Evolutionary conservation across 2,888 invertebrate species (phyloP).

Genomic region (Drosophila mayaguana): DNA sequence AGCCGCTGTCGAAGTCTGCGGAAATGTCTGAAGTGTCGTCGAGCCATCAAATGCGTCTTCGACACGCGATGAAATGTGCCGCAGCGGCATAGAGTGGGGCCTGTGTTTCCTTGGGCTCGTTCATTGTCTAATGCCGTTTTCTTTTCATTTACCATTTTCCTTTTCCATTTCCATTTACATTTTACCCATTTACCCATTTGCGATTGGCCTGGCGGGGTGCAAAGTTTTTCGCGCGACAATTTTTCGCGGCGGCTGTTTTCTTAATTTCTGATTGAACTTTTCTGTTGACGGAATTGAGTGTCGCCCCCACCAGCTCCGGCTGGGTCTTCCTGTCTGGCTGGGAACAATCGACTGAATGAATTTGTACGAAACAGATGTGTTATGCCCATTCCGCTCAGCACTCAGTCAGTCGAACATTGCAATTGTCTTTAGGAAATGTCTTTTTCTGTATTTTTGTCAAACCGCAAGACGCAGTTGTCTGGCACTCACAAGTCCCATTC

Average conservation of each 20-base stretch:
- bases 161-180: conserved; percentile 52
- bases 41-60: conserved; percentile 70
- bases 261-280: conserved; percentile 82
- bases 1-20: conserved; percentile 37
- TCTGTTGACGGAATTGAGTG: conserved; percentile 75
- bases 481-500: conserved; percentile 20
- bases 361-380: conserved; percentile 76
- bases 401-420: conserved; percentile 27
- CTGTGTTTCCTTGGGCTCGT: conserved; percentile 32
- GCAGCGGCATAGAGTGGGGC: conserved; percentile 27
- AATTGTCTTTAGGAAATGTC: conserved; percentile 61
- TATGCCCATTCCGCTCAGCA: conserved; percentile 28
- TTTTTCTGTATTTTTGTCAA: conserved; percentile 59
- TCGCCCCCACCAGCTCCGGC: conserved; percentile 19
- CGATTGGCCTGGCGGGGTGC: conserved; percentile 26
- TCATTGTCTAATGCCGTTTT: conserved; percentile 69
- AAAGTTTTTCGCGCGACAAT: conserved; percentile 69
- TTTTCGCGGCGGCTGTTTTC: conserved; percentile 77
- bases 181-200: conserved; percentile 43
- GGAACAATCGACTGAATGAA: conserved; percentile 74
- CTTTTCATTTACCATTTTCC: conserved; percentile 52
- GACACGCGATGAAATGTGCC: conserved; percentile 70
- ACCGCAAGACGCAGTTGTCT: conserved; percentile 68
- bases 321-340: conserved; percentile 34
- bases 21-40: conserved; percentile 74